Evolutionary conservation across 2,888 invertebrate species (phyloP), one percentile per base, ranked within the genome.

Genomic region (Trypoxylon attenuatum): DNA sequence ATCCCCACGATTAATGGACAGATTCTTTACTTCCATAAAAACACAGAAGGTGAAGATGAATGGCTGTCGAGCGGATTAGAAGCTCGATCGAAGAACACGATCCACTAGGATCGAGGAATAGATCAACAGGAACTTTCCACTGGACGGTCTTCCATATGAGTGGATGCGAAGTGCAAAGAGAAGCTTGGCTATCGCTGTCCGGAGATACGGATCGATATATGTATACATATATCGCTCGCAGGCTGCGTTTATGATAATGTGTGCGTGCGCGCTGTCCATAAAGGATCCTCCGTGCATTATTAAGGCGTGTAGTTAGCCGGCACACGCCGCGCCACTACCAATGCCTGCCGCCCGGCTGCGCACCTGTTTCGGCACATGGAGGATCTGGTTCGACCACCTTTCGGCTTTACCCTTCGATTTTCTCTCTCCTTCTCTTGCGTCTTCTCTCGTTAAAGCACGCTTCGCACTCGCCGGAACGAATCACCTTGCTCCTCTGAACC

Each of bases 301-400:
- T 76, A 76, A 72, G 73, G 71, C 49, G 64, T 71, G 62, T 63
- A 64, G 71, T 69, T 75, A 75, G 69, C 61, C 67, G 73, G 77
- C 77, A 78, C 78, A 78, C 78, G 78, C 77, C 76, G 66, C 59
- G 51, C 25, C 73, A 62, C 29, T 63, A 43, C 66, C 55, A 52
- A 25, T 33, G 43, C 22, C 42, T 23, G 52, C 18, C 45, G 23
- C 63, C n/a, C n/a, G n/a, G n/a, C n/a, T n/a, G n/a, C n/a, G n/a
- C 76, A 78, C 76, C 77, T 78, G 78, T 78, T 78, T 78, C 73
- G 62, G 42, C 50, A 6, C 13, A 59, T 18, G 57, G 58, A 58
- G 67, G 76, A 76, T 73, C 72, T 71, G 72, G 76, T 72, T 60
- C 69, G 72, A 74, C 76, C 76, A 71, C 76, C 76, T 77, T n/a